These are phyloP conservation scores for Speoplatyrhinus poulsoni DNA, from an alignment of 2,113 vertebrate genomes.

Conservation along the genomic window DNA sequence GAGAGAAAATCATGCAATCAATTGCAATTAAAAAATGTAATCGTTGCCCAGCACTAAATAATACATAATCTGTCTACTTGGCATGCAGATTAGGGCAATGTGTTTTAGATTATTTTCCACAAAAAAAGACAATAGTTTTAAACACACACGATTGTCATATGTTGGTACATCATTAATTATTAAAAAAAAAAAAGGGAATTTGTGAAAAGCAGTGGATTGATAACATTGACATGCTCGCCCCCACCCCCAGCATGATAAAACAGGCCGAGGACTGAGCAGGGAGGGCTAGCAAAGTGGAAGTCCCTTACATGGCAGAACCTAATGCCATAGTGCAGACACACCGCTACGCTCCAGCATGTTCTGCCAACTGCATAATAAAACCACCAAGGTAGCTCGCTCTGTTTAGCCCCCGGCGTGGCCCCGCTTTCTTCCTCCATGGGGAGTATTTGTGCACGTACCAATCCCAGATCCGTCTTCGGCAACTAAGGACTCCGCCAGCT, in stretches of 20 bases:
- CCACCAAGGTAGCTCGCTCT: slow-evolving; percentile 60
- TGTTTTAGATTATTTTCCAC: slow-evolving; percentile 10
- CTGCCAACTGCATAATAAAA: slow-evolving; percentile 4
- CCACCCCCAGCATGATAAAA: slow-evolving; percentile 1
- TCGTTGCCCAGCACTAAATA: too few species aligned
- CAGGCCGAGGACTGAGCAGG: slow-evolving; percentile 54
- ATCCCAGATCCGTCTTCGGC: slow-evolving; percentile 89
- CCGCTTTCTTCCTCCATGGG: slow-evolving; percentile 10
- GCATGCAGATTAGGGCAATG: slow-evolving; percentile 27
- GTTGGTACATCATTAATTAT: neutral
- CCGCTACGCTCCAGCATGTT: too few species aligned
- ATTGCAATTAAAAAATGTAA: too few species aligned
- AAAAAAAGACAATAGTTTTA: slow-evolving; percentile 25
- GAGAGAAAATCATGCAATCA: too few species aligned
- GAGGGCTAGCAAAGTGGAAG: slow-evolving; percentile 55
- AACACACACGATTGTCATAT: slow-evolving; percentile 22
- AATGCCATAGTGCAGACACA: neutral
- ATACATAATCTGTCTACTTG: slow-evolving; percentile 1
- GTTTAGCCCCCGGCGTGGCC: slow-evolving; percentile 17
- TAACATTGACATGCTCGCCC: slow-evolving; percentile 19
- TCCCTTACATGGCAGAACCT: neutral
- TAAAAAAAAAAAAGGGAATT: too few species aligned
- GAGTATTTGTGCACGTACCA: slow-evolving; percentile 63
- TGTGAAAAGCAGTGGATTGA: neutral
- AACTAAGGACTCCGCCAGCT: slow-evolving; percentile 92